Percentiles rank a stretch among this genome's conserved stretches.
phyloP scores from a whole-genome alignment of 2,797 vertebrate species.

The Platyrinchus mystaceus region DNA sequence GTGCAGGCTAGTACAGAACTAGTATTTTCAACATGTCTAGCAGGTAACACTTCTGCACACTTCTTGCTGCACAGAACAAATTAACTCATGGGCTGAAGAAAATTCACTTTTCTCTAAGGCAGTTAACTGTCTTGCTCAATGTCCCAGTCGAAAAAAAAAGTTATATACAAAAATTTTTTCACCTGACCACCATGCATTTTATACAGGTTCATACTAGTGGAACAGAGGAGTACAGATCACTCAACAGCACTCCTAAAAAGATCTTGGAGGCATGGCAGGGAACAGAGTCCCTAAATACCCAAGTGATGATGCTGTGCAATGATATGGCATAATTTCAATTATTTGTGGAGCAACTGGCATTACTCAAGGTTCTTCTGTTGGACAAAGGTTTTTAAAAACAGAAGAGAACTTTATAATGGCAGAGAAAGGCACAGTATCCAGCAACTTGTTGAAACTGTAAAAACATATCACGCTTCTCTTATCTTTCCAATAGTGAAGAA shows the following conservation, averaged over 20 bases:
- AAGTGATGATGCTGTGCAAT: not conserved
- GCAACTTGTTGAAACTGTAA: not conserved
- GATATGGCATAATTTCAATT: not conserved
- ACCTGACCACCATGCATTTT: not conserved
- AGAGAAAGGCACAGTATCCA: not conserved
- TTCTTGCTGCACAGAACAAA: constrained; percentile 15
- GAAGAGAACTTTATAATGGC: not conserved
- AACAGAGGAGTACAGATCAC: not conserved
- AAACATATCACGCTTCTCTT: not conserved
- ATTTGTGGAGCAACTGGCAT: not conserved
- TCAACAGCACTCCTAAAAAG: not conserved
- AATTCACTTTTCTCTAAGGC: not conserved
- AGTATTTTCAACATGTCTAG: constrained; percentile 28
- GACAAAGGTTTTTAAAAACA: not conserved
- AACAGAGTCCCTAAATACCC: not conserved
- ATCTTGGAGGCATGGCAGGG: not conserved
- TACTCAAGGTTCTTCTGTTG: not conserved
- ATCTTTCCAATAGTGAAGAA: not conserved
- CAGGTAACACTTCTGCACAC: constrained; percentile 12
- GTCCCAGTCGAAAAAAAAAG: not conserved
- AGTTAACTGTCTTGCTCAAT: not conserved
- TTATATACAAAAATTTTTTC: not conserved
- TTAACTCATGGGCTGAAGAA: constrained; percentile 28
- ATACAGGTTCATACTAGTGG: not conserved
- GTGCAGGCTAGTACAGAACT: constrained; percentile 1